Conservation (phyloP, 1,140 invertebrate genomes). For the Helicoverpa zea region DNA sequence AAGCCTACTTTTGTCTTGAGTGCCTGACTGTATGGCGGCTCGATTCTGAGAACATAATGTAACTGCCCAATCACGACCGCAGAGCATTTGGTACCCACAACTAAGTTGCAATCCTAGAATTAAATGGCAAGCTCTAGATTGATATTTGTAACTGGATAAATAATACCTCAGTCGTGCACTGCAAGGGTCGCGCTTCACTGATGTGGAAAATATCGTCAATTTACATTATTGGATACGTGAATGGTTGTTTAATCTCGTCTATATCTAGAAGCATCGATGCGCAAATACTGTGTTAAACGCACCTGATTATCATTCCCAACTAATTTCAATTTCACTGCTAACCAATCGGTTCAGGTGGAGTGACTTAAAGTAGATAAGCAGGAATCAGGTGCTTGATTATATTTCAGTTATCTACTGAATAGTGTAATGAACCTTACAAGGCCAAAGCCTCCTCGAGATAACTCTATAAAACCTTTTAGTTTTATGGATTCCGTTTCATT, state of each 20-base stretch:
- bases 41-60: slow-evolving; percentile 10
- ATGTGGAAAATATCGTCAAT: slow-evolving; percentile 45
- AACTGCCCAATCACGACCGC: slow-evolving; percentile 31
- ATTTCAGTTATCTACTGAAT: slow-evolving; percentile 73
- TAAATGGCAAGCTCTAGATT: slow-evolving; percentile 10
- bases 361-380: slow-evolving; percentile 66
- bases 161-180: slow-evolving; percentile 4
- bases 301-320: slow-evolving; percentile 2
- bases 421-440: slow-evolving; percentile 83
- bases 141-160: slow-evolving; percentile 27
- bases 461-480: slow-evolving; percentile 84
- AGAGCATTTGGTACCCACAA: slow-evolving; percentile 13
- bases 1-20: slow-evolving; percentile 11
- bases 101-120: slow-evolving; percentile 15
- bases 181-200: slow-evolving; percentile 48
- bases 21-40: not conserved
- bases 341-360: slow-evolving; percentile 23
- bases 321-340: slow-evolving; percentile 26
- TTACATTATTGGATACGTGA: slow-evolving; percentile 39
- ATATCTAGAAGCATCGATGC: slow-evolving; percentile 7
- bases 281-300: slow-evolving; percentile 9
- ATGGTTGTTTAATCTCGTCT: not conserved
- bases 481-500: slow-evolving; percentile 79
- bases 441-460: slow-evolving; percentile 79
- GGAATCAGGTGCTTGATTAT: slow-evolving; percentile 82